Conservation (phyloP, 1,140 invertebrate species). For the Danaus plexippus region DNA sequence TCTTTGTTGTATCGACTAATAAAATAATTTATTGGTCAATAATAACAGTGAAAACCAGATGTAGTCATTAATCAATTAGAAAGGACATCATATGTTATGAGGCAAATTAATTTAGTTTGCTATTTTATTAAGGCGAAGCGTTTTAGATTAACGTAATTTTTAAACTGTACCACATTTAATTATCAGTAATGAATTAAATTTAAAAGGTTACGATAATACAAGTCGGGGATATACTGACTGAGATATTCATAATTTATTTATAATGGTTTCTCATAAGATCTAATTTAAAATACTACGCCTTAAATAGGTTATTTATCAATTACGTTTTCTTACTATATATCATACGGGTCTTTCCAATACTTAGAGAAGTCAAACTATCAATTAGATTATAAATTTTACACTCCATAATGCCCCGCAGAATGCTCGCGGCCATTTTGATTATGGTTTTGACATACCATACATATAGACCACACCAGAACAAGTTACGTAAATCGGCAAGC, state of each 20-base stretch:
- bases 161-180: too few relatives aligned
- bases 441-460: slow-evolving; percentile 11
- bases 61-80: slow-evolving; percentile 24
- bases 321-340: slow-evolving; percentile 33
- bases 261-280: too few relatives aligned
- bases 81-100: slow-evolving; percentile 24
- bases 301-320: slow-evolving; percentile 29
- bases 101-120: slow-evolving; percentile 26
- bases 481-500: too few relatives aligned
- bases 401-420: slow-evolving; percentile 14
- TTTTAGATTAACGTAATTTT: not conserved
- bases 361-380: slow-evolving; percentile 21
- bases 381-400: slow-evolving; percentile 32
- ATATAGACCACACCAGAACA: too few relatives aligned
- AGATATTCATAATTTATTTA: too few relatives aligned
- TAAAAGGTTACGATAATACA: too few relatives aligned
- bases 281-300: slow-evolving; percentile 18
- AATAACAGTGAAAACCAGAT: slow-evolving; percentile 15
- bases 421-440: slow-evolving; percentile 22
- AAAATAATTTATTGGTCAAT: slow-evolving; percentile 4
- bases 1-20: not conserved
- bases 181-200: too few relatives aligned
- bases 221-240: too few relatives aligned
- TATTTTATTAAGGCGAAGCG: slow-evolving; percentile 29
- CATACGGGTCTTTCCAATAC: slow-evolving; percentile 27